Percentiles rank a stretch among this genome's conserved stretches.
These are phyloP conservation scores for Felis chaus DNA, from an alignment of 2,113 vertebrate species.

Conservation along the genomic window DNA sequence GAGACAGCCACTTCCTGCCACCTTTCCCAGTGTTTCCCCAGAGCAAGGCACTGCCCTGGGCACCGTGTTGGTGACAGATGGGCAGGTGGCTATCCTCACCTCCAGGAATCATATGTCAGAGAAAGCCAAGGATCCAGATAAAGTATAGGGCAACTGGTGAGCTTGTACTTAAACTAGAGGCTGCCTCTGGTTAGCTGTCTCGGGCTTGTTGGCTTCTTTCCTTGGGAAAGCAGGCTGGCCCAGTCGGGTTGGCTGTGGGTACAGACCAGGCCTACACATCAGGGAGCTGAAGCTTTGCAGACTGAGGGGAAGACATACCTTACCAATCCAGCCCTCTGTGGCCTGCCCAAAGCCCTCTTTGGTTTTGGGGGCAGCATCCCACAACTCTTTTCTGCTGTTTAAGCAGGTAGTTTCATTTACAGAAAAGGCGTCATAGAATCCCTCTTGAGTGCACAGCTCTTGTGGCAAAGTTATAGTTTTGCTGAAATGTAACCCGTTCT, in stretches of 20 bases:
- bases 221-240: background rate
- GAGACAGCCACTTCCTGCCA: constrained; percentile 15
- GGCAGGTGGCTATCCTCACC: background rate
- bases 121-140: background rate
- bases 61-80: background rate
- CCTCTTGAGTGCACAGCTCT: background rate
- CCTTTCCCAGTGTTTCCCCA: background rate
- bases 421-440: background rate
- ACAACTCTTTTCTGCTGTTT: constrained; percentile 56
- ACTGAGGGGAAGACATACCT: background rate
- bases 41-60: background rate
- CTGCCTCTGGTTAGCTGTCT: background rate
- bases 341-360: background rate
- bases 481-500: constrained; percentile 62
- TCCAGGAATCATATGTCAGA: background rate
- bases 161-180: background rate
- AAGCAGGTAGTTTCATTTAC: constrained; percentile 51
- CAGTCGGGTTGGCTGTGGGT: background rate
- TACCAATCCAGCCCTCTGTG: background rate
- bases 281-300: background rate
- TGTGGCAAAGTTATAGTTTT: constrained; percentile 32
- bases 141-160: background rate
- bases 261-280: background rate
- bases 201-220: background rate
- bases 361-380: background rate